Percentiles rank a stretch among this genome's conserved stretches.
Evolutionary conservation across 2,888 invertebrate species (phyloP).

Genomic region (Melanophora roralis): DNA sequence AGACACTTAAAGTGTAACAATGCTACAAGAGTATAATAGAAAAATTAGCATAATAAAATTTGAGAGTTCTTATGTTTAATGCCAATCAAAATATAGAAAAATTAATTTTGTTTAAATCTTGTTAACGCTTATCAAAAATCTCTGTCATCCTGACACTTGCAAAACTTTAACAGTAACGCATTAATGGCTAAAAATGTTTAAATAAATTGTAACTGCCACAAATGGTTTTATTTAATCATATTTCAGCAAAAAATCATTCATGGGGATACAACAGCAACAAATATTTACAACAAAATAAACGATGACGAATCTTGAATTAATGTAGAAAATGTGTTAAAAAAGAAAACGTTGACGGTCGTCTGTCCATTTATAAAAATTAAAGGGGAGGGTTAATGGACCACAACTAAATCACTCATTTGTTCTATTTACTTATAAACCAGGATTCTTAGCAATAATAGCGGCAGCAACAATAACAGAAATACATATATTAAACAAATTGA

Average conservation of each 20-base stretch:
- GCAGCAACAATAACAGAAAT: slow-evolving; percentile 46
- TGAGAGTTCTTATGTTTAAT: slow-evolving; percentile 70
- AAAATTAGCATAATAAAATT: slow-evolving; percentile 69
- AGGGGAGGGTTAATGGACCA: slow-evolving; percentile 45
- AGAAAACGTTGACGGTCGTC: slow-evolving; percentile 16
- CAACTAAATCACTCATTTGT: slow-evolving; percentile 32
- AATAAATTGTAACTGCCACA: slow-evolving; percentile 31
- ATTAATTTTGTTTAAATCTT: slow-evolving; percentile 46
- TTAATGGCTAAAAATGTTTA: neutral
- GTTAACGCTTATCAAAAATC: slow-evolving; percentile 60
- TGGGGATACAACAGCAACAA: slow-evolving; percentile 8
- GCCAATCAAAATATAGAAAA: slow-evolving; percentile 70
- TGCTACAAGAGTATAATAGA: neutral
- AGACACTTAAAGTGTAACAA: slow-evolving; percentile 22
- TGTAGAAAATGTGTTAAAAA: slow-evolving; percentile 42
- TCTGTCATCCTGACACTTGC: slow-evolving; percentile 65
- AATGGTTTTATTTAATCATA: slow-evolving; percentile 33
- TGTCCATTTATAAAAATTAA: slow-evolving; percentile 30
- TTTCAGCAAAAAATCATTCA: slow-evolving; percentile 56
- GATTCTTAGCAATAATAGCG: slow-evolving; percentile 34
- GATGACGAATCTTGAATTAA: slow-evolving; percentile 47
- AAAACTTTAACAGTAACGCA: slow-evolving; percentile 20
- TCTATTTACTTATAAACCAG: slow-evolving; percentile 28
- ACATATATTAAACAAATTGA: too few species aligned
- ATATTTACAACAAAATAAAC: neutral